These are phyloP conservation scores for Cryptocephalus moraei DNA, from an alignment of 2,888 invertebrate species.

Conservation along the genomic window DNA sequence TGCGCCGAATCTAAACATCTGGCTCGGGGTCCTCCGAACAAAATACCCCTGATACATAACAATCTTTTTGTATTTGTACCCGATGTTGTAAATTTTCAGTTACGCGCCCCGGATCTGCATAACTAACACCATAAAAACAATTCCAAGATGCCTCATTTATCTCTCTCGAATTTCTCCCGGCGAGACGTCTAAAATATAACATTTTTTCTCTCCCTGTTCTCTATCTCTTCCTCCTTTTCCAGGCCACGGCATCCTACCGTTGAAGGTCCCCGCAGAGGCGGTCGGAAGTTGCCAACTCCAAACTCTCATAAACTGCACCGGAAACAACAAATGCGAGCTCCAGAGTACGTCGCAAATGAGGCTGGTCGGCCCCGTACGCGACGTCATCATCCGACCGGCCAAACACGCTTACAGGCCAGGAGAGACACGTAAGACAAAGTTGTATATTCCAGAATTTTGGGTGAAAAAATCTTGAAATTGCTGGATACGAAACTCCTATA, in stretches of 20 bases:
- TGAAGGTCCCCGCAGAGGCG: constrained; percentile 50
- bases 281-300: constrained; percentile 50
- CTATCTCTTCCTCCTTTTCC: constrained; percentile 25
- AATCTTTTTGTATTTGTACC: no score
- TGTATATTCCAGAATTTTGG: constrained; percentile 5
- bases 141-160: background rate
- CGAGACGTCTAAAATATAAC: background rate
- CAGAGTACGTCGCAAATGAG: constrained; percentile 51
- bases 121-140: background rate
- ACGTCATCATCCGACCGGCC: constrained; percentile 54
- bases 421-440: constrained; percentile 45
- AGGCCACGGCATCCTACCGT: constrained; percentile 54
- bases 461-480: background rate
- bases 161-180: no score
- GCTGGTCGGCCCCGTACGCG: constrained; percentile 52
- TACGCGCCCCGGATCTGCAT: background rate
- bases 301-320: constrained; percentile 50
- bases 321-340: constrained; percentile 43
- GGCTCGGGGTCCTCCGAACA: no score
- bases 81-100: no score
- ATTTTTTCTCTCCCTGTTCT: background rate
- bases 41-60: no score
- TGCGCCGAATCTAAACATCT: no score
- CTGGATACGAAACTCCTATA: background rate
- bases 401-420: constrained; percentile 53